Percentiles rank a stretch among this genome's conserved stretches.
These are phyloP conservation scores for Oscheius sp. DNA, from an alignment of 2,888 invertebrate genomes.

Conservation along the genomic window DNA sequence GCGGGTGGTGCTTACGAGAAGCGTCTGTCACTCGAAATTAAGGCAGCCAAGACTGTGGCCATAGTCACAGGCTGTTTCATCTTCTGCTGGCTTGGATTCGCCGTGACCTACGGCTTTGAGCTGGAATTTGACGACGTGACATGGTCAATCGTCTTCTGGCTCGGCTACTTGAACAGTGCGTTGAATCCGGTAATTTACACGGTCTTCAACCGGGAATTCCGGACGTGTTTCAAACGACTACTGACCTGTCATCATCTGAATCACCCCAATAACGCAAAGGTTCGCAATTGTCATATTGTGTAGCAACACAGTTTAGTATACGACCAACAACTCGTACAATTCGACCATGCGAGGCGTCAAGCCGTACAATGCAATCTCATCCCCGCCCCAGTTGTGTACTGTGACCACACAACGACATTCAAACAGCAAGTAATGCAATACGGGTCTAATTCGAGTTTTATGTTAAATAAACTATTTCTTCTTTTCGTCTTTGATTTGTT, in stretches of 20 bases:
- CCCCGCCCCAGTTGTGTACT: constrained; percentile 40
- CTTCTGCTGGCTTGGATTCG: constrained; percentile 94
- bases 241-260: constrained; percentile 72
- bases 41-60: constrained; percentile 75
- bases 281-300: neutral
- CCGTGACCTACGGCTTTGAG: constrained; percentile 77
- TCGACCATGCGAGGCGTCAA: constrained; percentile 52
- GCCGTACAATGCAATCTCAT: constrained; percentile 35
- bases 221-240: constrained; percentile 71
- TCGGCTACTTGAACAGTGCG: constrained; percentile 96
- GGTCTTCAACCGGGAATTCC: constrained; percentile 72
- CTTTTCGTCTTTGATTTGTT: too few relatives aligned
- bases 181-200: constrained; percentile 83
- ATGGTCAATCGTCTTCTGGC: constrained; percentile 89
- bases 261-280: constrained; percentile 43
- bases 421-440: constrained; percentile 20
- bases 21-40: constrained; percentile 71
- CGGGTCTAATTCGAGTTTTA: constrained; percentile 1
- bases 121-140: constrained; percentile 64
- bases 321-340: constrained; percentile 65
- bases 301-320: constrained; percentile 49
- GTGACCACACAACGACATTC: constrained; percentile 36
- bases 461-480: neutral
- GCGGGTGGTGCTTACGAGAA: constrained; percentile 72
- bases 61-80: constrained; percentile 97